A percentile compares a stretch with the other conserved stretches of the same genome.
phyloP scores from a whole-genome alignment of 2,797 vertebrate genomes.

The Bryconaethiops microstoma region DNA sequence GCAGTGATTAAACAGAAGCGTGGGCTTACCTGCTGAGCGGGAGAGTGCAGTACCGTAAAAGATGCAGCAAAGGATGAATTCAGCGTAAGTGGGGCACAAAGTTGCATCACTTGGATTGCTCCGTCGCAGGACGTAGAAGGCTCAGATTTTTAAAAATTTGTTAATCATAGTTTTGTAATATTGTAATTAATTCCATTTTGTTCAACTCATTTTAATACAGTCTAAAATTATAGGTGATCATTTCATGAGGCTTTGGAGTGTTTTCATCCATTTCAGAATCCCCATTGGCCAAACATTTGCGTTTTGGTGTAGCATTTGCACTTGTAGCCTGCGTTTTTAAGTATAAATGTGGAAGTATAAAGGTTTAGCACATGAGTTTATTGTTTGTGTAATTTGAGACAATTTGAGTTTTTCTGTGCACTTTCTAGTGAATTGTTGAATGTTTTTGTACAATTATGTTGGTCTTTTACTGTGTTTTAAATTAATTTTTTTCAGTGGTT shows the following conservation, averaged over 20 bases:
- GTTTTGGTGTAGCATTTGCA: not conserved
- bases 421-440: not conserved
- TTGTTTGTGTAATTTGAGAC: no score
- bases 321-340: not conserved
- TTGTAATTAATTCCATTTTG: not conserved
- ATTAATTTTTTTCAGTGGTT: no score
- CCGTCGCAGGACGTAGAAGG: not conserved
- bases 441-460: not conserved
- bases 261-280: no score
- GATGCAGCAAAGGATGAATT: constrained; percentile 81
- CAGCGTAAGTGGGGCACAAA: constrained; percentile 74
- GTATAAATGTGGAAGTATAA: no score
- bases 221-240: not conserved
- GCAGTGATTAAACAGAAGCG: constrained; percentile 54
- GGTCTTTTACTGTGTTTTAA: no score
- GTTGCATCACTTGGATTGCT: not conserved
- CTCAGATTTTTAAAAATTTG: not conserved
- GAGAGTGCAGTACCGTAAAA: constrained; percentile 58
- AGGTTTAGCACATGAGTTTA: no score
- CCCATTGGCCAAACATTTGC: not conserved
- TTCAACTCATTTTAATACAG: no score
- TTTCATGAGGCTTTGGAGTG: not conserved
- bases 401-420: no score
- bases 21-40: constrained; percentile 66
- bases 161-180: not conserved